Conservation (phyloP, 2,797 vertebrate species). For the Chelidonichthys spinosus region DNA sequence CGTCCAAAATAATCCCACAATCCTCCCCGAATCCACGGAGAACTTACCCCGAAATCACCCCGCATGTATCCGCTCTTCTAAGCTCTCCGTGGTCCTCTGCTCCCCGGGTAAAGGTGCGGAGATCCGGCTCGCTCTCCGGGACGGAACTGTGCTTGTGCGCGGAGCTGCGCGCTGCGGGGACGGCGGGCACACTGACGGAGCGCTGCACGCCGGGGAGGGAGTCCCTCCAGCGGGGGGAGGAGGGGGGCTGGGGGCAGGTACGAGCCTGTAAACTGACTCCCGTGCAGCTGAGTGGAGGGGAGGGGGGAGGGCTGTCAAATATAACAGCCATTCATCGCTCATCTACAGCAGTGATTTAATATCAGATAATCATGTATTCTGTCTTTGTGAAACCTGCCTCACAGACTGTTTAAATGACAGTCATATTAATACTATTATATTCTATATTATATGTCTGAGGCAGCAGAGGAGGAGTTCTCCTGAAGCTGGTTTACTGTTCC, state of each 20-base stretch:
- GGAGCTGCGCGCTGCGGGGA: conserved; percentile 57
- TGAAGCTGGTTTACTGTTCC: no score
- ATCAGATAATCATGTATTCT: no score
- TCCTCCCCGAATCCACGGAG: background rate
- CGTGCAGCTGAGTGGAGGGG: conserved; percentile 18
- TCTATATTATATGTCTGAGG: no score
- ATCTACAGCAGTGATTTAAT: no score
- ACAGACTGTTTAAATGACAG: no score
- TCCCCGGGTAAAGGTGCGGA: conserved; percentile 35
- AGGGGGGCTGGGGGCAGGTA: conserved; percentile 61
- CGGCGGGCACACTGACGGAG: conserved; percentile 56
- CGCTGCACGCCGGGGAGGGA: conserved; percentile 52
- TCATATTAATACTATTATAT: no score
- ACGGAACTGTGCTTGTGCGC: conserved; percentile 41
- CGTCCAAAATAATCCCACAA: no score
- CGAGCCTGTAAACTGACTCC: conserved; percentile 65
- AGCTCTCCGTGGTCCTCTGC: background rate
- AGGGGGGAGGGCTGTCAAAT: background rate
- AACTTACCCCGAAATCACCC: conserved; percentile 28
- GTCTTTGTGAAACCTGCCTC: no score
- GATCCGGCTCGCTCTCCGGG: conserved; percentile 16
- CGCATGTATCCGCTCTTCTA: conserved; percentile 35
- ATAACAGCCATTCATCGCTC: no score
- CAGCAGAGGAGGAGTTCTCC: no score
- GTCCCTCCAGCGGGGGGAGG: conserved; percentile 16